These are phyloP conservation scores for Chlorops oryzae DNA, from an alignment of 1,140 invertebrate species.

Conservation along the genomic window DNA sequence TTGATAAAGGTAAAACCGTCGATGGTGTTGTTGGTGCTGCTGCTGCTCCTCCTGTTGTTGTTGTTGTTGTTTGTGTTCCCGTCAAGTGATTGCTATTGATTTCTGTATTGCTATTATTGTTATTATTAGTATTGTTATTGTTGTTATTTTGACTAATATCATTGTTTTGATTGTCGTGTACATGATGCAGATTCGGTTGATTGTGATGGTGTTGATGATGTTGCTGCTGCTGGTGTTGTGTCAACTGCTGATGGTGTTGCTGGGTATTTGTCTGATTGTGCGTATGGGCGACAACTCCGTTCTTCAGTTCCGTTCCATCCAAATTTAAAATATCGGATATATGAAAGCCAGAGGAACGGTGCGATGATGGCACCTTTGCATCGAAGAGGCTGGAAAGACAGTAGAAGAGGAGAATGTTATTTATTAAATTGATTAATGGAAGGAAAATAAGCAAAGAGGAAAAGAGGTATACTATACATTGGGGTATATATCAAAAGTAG, in stretches of 20 bases:
- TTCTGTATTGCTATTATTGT: slow-evolving; percentile 18
- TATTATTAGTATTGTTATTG: slow-evolving; percentile 22
- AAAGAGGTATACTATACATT: too few relatives aligned
- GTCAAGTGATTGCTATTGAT: slow-evolving; percentile 10
- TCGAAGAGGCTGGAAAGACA: slow-evolving; percentile 33
- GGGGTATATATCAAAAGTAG: too few relatives aligned
- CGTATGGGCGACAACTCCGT: slow-evolving; percentile 24
- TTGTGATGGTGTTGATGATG: background rate
- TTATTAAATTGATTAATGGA: background rate
- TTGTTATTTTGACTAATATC: slow-evolving; percentile 1
- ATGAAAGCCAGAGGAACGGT: slow-evolving; percentile 63
- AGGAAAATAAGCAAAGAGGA: too few relatives aligned
- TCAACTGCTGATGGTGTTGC: background rate
- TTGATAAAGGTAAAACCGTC: too few relatives aligned
- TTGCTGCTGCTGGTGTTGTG: background rate
- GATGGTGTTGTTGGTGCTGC: slow-evolving; percentile 1
- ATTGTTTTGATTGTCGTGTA: slow-evolving; percentile 10
- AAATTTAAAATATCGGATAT: slow-evolving; percentile 70
- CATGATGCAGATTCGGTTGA: background rate
- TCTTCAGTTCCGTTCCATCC: slow-evolving; percentile 49
- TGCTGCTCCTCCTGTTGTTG: background rate
- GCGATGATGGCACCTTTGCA: slow-evolving; percentile 45
- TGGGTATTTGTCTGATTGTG: background rate
- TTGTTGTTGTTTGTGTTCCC: too few relatives aligned
- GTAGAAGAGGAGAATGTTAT: background rate